These are phyloP conservation scores for Agrenia bidenticulata DNA, from an alignment of 2,888 invertebrate species.

Conservation along the genomic window DNA sequence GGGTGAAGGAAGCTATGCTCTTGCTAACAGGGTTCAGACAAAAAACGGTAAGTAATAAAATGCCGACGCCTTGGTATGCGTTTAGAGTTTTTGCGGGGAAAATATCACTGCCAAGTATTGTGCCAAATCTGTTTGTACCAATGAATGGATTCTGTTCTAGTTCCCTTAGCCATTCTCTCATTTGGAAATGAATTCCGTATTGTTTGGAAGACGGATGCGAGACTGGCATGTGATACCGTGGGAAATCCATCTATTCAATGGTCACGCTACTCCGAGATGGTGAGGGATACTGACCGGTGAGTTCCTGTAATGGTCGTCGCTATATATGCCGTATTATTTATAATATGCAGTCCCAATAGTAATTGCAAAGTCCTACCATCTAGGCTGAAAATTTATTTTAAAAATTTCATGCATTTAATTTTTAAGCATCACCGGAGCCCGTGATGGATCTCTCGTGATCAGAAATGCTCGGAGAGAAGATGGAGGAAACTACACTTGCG, in stretches of 20 bases:
- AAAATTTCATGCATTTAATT: background rate
- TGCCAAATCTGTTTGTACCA: background rate
- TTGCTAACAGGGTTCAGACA: conserved; percentile 30
- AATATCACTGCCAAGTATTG: background rate
- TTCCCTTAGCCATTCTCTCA: conserved; percentile 40
- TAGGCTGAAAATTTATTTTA: background rate
- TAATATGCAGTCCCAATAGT: too few species aligned
- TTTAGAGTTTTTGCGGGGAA: background rate
- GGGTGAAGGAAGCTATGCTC: conserved; percentile 55
- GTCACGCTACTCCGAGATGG: conserved; percentile 36
- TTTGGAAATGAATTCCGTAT: conserved; percentile 39
- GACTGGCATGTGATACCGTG: conserved; percentile 40
- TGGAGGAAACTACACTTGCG: conserved; percentile 63
- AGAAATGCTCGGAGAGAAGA: conserved; percentile 56
- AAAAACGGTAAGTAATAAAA: conserved; percentile 38
- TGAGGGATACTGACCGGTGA: conserved; percentile 46
- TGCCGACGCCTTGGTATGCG: background rate
- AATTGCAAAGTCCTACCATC: background rate
- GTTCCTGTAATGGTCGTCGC: too few species aligned
- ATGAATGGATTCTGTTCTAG: conserved; percentile 20
- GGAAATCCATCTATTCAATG: conserved; percentile 45
- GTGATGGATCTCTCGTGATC: conserved; percentile 59
- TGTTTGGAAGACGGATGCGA: conserved; percentile 45
- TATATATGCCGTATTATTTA: too few species aligned
- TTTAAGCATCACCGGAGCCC: too few species aligned